Conservation (phyloP, 2,113 vertebrate species). For the Python bivittatus region DNA sequence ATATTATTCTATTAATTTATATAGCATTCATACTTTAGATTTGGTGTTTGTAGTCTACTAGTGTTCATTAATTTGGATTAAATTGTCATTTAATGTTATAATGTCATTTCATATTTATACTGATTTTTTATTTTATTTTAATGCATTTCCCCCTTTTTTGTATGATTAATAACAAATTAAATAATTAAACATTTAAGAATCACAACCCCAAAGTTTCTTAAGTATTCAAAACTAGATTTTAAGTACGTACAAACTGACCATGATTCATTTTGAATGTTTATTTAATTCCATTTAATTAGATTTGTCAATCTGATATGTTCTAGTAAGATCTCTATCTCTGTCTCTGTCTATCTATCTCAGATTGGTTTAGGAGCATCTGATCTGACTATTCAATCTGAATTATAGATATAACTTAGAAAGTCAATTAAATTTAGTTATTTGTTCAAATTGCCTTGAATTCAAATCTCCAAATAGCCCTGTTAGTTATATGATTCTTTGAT, state of each 20-base stretch:
- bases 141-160: neutral
- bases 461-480: neutral
- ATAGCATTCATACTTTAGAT: neutral
- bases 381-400: neutral
- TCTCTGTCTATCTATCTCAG: no score
- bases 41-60: neutral
- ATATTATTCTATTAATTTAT: neutral
- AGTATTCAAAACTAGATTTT: neutral
- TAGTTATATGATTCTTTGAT: neutral
- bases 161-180: neutral
- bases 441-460: no score
- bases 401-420: neutral
- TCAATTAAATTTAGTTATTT: no score
- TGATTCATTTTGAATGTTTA: no score
- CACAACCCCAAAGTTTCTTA: neutral
- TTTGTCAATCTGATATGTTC: no score
- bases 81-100: neutral
- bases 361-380: neutral
- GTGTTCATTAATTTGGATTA: neutral
- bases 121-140: no score
- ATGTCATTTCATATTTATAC: neutral
- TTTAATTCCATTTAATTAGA: neutral
- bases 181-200: neutral
- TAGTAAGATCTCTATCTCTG: no score
- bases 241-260: neutral